A percentile compares a stretch with the other conserved stretches of the same genome.
Evolutionary conservation across 30 jellyfish, hydroid and myxozoan genomes (phyloP).

Genomic region (Clytia hemisphaerica): DNA sequence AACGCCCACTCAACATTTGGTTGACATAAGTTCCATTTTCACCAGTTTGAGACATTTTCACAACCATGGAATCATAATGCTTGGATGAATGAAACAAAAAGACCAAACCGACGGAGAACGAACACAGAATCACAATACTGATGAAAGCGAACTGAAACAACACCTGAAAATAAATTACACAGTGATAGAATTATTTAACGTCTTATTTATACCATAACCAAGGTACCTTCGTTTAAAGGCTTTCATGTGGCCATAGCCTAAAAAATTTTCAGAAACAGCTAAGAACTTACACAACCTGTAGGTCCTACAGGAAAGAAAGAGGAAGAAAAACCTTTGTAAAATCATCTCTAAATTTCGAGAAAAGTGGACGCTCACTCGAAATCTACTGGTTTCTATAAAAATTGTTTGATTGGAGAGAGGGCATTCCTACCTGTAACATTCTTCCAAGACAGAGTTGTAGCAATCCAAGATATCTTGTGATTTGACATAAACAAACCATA

Average conservation of each 20-base stretch:
- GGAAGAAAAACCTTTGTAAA: no score
- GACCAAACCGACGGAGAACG: slow-evolving; percentile 81
- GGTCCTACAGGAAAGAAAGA: no score
- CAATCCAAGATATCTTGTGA: slow-evolving; percentile 75
- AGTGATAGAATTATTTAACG: not conserved
- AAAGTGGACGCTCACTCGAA: no score
- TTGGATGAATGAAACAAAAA: slow-evolving; percentile 47
- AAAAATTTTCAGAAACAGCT: no score
- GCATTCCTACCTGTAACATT: slow-evolving; percentile 62
- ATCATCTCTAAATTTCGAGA: no score
- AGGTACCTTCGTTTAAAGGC: no score
- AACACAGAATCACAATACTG: slow-evolving; percentile 79
- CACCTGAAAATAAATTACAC: slow-evolving; percentile 37
- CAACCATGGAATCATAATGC: not conserved
- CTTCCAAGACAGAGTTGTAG: slow-evolving; percentile 88
- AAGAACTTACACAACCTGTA: no score
- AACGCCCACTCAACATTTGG: slow-evolving; percentile 55
- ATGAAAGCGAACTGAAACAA: slow-evolving; percentile 83
- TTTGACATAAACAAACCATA: slow-evolving; percentile 80
- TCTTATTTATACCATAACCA: no score
- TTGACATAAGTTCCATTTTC: slow-evolving; percentile 34
- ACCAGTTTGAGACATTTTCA: not conserved
- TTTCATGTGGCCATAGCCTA: no score
- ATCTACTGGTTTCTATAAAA: no score
- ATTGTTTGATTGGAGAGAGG: no score